These are phyloP conservation scores for Micropoecilia bifurca DNA, from an alignment of 2,797 vertebrate genomes.

Conservation along the genomic window DNA sequence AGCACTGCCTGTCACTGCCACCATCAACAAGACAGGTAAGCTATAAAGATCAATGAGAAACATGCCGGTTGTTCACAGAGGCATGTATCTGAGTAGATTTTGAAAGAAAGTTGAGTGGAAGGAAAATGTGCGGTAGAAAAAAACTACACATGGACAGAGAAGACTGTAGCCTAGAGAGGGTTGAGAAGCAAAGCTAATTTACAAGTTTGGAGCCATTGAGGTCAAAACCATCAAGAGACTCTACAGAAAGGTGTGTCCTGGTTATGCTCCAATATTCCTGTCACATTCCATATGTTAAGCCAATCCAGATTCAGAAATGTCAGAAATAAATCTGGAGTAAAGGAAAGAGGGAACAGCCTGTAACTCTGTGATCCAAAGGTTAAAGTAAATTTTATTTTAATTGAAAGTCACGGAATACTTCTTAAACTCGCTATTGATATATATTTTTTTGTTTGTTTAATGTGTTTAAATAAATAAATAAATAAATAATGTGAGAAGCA, in stretches of 20 bases:
- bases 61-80: neutral
- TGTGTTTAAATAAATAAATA: too few relatives aligned
- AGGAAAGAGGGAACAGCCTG: neutral
- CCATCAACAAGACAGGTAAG: neutral
- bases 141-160: neutral
- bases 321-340: neutral
- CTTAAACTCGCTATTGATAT: neutral
- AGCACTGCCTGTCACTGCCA: neutral
- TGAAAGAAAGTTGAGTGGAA: neutral
- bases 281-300: neutral
- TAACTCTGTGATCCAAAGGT: neutral
- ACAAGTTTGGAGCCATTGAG: neutral
- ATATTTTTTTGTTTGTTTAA: neutral
- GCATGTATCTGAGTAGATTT: neutral
- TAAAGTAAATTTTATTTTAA: neutral
- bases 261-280: neutral
- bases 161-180: neutral
- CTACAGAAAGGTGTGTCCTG: neutral
- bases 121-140: neutral
- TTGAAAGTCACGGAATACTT: neutral
- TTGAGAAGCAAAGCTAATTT: neutral
- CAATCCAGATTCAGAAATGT: neutral
- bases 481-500: neutral
- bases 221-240: neutral
- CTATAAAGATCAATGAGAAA: neutral